phyloP scores from a whole-genome alignment of 2,888 invertebrate genomes.

The Rhamphomyia laevipes region DNA sequence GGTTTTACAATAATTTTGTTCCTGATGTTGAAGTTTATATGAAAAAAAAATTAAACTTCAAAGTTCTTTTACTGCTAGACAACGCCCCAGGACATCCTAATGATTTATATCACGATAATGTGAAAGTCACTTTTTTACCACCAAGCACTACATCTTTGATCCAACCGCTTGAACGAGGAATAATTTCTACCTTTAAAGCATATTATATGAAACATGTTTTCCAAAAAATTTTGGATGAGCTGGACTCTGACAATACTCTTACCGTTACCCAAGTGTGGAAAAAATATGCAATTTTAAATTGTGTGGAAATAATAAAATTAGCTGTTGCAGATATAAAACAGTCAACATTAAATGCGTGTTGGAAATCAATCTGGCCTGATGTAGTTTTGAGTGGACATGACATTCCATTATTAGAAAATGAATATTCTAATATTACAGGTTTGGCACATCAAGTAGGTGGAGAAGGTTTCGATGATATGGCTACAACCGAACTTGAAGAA shows the following conservation, averaged over 20 bases:
- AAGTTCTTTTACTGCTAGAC: not conserved
- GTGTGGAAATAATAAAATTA: not conserved
- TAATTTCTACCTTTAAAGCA: not conserved
- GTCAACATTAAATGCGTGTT: conserved; percentile 21
- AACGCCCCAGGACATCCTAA: not conserved
- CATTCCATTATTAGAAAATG: not conserved
- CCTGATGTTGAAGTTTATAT: not conserved
- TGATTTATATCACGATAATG: conserved; percentile 1
- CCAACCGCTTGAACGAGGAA: not conserved
- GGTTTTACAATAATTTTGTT: not conserved
- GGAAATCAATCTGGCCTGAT: conserved; percentile 21
- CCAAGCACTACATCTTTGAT: not conserved
- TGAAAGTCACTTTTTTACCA: not conserved
- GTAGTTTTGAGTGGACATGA: not conserved
- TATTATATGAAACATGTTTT: conserved; percentile 1
- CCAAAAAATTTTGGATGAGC: not conserved
- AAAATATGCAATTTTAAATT: not conserved
- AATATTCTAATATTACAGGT: not conserved
- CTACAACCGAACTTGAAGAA: conserved; percentile 1
- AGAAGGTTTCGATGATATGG: conserved; percentile 4
- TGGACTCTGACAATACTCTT: not conserved
- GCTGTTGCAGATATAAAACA: conserved; percentile 15
- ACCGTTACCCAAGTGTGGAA: not conserved
- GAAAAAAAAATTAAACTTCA: not conserved
- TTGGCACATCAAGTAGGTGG: not conserved